A percentile compares a stretch with the other conserved stretches of the same genome.
Evolutionary conservation across 2,797 vertebrate genomes (phyloP).

Genomic region (Rhadinocentrus ornatus): DNA sequence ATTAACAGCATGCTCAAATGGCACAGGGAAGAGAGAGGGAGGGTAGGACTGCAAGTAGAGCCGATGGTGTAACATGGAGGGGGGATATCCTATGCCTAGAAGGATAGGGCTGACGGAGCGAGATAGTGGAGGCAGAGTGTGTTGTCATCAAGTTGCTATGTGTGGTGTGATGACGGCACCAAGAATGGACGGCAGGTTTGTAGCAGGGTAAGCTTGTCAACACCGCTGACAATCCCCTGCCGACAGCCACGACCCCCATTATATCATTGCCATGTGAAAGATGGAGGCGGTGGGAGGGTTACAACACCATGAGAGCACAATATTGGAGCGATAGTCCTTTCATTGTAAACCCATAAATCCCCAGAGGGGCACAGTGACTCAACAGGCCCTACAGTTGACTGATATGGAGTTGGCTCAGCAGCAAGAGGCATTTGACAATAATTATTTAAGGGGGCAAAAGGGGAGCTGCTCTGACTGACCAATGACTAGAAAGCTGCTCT

Average conservation of each 20-base stretch:
- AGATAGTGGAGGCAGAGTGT: slow-evolving; percentile 42
- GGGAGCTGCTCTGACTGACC: slow-evolving; percentile 39
- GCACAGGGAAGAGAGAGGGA: slow-evolving; percentile 39
- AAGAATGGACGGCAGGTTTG: slow-evolving; percentile 72
- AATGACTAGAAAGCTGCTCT: slow-evolving; percentile 18
- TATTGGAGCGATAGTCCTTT: slow-evolving; percentile 49
- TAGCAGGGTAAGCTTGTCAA: slow-evolving; percentile 73
- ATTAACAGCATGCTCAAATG: slow-evolving; percentile 78
- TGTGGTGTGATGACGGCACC: slow-evolving; percentile 78
- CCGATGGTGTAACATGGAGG: slow-evolving; percentile 36
- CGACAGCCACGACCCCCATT: slow-evolving; percentile 59
- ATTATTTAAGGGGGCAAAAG: slow-evolving; percentile 60
- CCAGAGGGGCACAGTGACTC: slow-evolving; percentile 59
- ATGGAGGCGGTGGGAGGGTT: slow-evolving; percentile 21
- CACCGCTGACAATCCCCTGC: slow-evolving; percentile 66
- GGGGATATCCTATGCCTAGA: slow-evolving; percentile 75
- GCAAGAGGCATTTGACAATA: slow-evolving; percentile 43
- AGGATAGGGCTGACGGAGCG: slow-evolving; percentile 58
- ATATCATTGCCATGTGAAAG: slow-evolving; percentile 54
- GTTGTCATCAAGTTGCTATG: slow-evolving; percentile 72
- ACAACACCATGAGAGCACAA: slow-evolving; percentile 48
- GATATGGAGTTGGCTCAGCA: slow-evolving; percentile 40
- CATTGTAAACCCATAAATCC: slow-evolving; percentile 76
- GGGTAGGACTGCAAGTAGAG: slow-evolving; percentile 45
- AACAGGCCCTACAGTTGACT: slow-evolving; percentile 56